Evolutionary conservation across 2,113 vertebrate genomes (phyloP), one percentile per base, ranked within the genome.

Genomic region (Oenanthe melanoleuca): DNA sequence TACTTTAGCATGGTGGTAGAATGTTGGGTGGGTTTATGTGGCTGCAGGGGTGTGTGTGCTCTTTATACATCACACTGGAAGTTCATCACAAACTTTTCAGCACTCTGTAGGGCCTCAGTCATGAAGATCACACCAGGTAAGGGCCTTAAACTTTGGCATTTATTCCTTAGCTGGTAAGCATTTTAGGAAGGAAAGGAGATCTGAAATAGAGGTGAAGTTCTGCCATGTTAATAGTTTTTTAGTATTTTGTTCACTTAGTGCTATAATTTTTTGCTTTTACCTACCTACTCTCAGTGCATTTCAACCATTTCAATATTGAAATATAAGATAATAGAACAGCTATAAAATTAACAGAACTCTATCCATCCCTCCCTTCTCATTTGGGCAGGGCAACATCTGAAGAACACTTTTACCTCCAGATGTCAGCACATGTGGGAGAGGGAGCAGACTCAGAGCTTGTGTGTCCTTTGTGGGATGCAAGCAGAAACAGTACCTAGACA

Each of bases 401-500:
- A 86, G 74, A 28, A 29, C 12, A 33, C 26, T 50, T 73, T 29
- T 75, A 55, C 53, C 45, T 81, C 45, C 63, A 42, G 67, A 26
- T 24, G 21, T 73, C 38, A 55, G 63, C 59, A 69, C 8, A 5
- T 22, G 11, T 38, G 66, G 45, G 40, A 86, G 59, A 82, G 15
- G 34, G 44, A 61, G 34, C 21, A 44, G 38, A 21, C 31, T 60
- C 2, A 3, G 55, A 2, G 9, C 37, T 31, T 64, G 31, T 65
- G 65, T 65, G 38, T 82, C 16, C n/a, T 37, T 45, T 38, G 55
- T 47, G 64, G 50, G 63, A 37, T 49, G 25, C 21, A 37, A 73
- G 56, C 23, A 15, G 61, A 72, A 94, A 59, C 42, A 38, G 53
- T 70, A 90, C 75, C 63, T 82, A 79, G 82, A 52, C 34, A 78